Evolutionary conservation across 2,113 vertebrate genomes (phyloP), one percentile per base, ranked within the genome.

Genomic region (Notothenia coriiceps): DNA sequence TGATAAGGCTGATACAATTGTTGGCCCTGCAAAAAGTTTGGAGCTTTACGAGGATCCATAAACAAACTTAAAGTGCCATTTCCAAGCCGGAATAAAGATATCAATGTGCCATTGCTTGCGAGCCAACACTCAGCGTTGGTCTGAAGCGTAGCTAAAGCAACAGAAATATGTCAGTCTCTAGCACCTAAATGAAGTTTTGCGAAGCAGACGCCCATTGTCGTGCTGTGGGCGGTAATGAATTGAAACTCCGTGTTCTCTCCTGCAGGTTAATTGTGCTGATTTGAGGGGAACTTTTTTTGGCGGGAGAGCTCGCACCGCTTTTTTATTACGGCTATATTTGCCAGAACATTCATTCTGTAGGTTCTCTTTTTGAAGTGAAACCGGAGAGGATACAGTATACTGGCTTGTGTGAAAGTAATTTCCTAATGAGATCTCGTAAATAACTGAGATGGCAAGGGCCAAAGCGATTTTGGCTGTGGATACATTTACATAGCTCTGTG

Each of bases 361-460:
- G 87, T 90, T 93, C 88, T 85, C 66, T 70, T 82, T 79, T 72
- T 77, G 60, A 82, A 77, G 80, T 76, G 80, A 83, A 85, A 85
- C 82, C 25, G 3, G 72, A 70, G 87, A 84, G 67, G 63, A 75
- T 57, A 78, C 77, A 60, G 66, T 70, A 77, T 59, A 79, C 54
- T 14, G 87, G 83, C 73, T 80, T 68, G 82, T 66, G 89, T 91
- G 89, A 89, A 91, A 91, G 86, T 87, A 85, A 91, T 90, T 92
- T 90, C 70, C 89, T 93, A 92, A 92, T 92, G 90, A 91, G 88
- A 55, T 79, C 90, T 93, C 85, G 60, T 93, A 93, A 94, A 94
- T 92, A 92, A 91, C 74, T 76, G 29, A 65, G 33, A 65, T 77
- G 82, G 79, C 79, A 78, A 75, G 82, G 80, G 76, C 72, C 84